Evolutionary conservation across 2,797 vertebrate species (phyloP).

Genomic region (Silurus lanzhouensis): DNA sequence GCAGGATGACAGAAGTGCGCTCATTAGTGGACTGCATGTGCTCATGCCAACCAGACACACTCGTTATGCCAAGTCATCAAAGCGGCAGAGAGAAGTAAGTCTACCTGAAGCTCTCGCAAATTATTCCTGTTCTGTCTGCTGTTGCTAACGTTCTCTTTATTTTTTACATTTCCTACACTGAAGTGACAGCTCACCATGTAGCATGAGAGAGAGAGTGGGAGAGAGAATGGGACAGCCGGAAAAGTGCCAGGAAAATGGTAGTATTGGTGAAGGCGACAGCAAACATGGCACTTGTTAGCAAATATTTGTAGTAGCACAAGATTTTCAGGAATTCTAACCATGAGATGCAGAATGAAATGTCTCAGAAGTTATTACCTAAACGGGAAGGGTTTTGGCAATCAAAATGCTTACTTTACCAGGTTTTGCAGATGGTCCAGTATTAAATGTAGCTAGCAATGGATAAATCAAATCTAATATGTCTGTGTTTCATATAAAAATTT

Average conservation of each 20-base stretch:
- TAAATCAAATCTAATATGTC: not conserved
- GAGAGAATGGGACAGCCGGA: not conserved
- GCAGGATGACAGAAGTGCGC: slow-evolving; percentile 31
- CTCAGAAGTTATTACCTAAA: not conserved
- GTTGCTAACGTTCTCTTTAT: slow-evolving; percentile 25
- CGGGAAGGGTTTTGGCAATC: too few relatives aligned
- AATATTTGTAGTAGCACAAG: not conserved
- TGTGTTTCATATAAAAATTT: not conserved
- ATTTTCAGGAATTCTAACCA: not conserved
- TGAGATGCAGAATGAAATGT: not conserved
- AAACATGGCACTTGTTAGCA: not conserved
- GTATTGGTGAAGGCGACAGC: not conserved
- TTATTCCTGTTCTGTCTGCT: slow-evolving; percentile 40
- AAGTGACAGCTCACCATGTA: not conserved
- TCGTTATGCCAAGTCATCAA: slow-evolving; percentile 58
- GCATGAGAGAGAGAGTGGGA: not conserved
- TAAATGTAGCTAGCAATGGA: not conserved
- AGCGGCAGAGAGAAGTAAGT: slow-evolving; percentile 44
- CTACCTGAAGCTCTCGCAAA: slow-evolving; percentile 27
- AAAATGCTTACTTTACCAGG: not conserved
- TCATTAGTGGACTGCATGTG: slow-evolving; percentile 44
- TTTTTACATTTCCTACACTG: not conserved
- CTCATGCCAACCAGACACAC: slow-evolving; percentile 20
- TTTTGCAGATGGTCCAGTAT: not conserved
- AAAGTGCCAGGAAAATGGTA: not conserved